Conservation (phyloP, 2,113 vertebrate species). For the Lophotis ruficrista region DNA sequence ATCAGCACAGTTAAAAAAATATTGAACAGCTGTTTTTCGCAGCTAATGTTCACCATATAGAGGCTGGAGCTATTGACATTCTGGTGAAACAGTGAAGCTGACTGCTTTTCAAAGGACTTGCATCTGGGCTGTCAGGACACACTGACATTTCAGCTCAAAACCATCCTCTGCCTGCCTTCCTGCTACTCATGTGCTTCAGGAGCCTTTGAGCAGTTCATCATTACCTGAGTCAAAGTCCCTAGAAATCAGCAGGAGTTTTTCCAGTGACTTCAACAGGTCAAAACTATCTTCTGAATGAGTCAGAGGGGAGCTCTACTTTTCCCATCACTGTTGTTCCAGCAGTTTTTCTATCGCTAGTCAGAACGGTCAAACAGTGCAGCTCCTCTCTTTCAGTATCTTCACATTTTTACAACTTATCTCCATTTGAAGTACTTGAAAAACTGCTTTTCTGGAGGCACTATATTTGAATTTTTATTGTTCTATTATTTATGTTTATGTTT, state of each 20-base stretch:
- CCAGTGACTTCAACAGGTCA: background rate
- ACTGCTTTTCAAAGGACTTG: background rate
- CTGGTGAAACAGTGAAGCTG: background rate
- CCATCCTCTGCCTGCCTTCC: background rate
- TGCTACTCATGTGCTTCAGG: background rate
- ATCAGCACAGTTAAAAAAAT: slow-evolving; percentile 1
- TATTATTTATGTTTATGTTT: background rate
- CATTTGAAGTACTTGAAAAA: background rate
- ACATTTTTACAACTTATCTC: background rate
- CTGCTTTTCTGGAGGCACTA: background rate
- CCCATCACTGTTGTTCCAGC: background rate
- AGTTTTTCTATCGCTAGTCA: background rate
- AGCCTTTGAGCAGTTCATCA: background rate
- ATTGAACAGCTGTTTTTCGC: background rate
- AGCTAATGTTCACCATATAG: background rate
- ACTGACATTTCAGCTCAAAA: background rate
- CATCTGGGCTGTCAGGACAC: background rate
- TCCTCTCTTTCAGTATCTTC: background rate
- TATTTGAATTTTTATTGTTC: background rate
- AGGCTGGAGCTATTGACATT: background rate
- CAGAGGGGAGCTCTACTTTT: background rate
- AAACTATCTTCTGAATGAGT: background rate
- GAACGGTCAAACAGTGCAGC: background rate
- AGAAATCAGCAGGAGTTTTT: background rate
- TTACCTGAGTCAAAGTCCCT: background rate